These are phyloP conservation scores for Folsomia candida DNA, from an alignment of 2,888 invertebrate species.

Conservation along the genomic window DNA sequence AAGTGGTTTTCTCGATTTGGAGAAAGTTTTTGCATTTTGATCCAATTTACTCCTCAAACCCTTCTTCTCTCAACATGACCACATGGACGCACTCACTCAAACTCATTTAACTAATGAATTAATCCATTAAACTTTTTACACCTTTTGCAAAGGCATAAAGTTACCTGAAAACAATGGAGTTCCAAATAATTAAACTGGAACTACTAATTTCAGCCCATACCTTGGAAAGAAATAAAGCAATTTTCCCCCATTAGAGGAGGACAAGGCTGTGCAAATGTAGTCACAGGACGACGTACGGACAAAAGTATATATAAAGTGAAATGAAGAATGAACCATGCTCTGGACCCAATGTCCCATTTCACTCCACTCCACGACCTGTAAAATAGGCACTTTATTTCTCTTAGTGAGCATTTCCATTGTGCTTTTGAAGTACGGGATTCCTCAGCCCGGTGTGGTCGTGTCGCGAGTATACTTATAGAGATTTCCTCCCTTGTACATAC, in stretches of 20 bases:
- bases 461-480: no score
- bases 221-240: background rate
- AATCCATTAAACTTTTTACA: background rate
- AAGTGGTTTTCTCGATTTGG: background rate
- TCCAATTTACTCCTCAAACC: background rate
- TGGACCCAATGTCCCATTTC: background rate
- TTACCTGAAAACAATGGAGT: background rate
- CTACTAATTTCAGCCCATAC: no score
- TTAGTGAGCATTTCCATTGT: constrained; percentile 2
- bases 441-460: no score
- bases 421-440: background rate
- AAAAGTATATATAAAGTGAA: background rate
- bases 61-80: no score
- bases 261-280: background rate
- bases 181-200: background rate
- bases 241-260: background rate
- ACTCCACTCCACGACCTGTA: background rate
- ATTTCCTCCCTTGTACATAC: no score
- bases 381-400: background rate
- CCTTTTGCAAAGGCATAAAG: background rate
- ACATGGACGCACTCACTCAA: background rate
- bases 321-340: background rate
- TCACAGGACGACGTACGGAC: no score
- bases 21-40: background rate
- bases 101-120: background rate